Evolutionary conservation across 2,888 invertebrate genomes (phyloP), one percentile per base, ranked within the genome.

Genomic region (Hypena proboscidalis): DNA sequence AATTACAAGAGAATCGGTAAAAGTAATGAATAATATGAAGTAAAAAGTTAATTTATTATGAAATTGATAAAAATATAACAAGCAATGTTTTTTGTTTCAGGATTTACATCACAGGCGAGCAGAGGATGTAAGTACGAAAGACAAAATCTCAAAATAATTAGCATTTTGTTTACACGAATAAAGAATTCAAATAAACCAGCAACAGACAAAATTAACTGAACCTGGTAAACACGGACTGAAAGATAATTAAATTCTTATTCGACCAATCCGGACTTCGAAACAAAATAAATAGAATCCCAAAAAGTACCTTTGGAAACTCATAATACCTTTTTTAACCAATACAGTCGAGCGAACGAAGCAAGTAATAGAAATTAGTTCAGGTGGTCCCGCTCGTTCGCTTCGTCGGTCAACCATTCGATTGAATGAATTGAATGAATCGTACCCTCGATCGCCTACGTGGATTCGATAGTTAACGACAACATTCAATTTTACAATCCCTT

Each of bases 331-430:
- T 54, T 53, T 45, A 58, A 49, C 50, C 48, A 54, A 59, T 46
- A 53, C 50, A 58, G 57, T 49, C 58, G 48, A 59, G 48, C 62
- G 62, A 60, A 43, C 59, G 66, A 62, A 54, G 50, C 67, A 65
- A 56, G 66, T 69, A 73, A 73, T 65, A 65, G 65, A 72, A 67
- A 77, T 80, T 76, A 76, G 76, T 72, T 74, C 72, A 75, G 73
- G 71, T 79, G 70, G 59, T 58, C 46, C 44, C 69, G 63, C 56
- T 74, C 74, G 70, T 70, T 59, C 73, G 71, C 66, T 69, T 63
- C 64, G 66, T 61, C 71, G 71, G 72, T 68, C 72, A 70, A 67
- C 70, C 71, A 69, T 71, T 75, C 75, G 72, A 73, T 72, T 72
- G 76, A 76, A 78, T 70, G 68, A 74, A 73, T 65, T 58, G 65